A percentile compares a stretch with the other conserved stretches of the same genome.
Evolutionary conservation across 2,113 vertebrate genomes (phyloP).

Genomic region (Antigone vipio): DNA sequence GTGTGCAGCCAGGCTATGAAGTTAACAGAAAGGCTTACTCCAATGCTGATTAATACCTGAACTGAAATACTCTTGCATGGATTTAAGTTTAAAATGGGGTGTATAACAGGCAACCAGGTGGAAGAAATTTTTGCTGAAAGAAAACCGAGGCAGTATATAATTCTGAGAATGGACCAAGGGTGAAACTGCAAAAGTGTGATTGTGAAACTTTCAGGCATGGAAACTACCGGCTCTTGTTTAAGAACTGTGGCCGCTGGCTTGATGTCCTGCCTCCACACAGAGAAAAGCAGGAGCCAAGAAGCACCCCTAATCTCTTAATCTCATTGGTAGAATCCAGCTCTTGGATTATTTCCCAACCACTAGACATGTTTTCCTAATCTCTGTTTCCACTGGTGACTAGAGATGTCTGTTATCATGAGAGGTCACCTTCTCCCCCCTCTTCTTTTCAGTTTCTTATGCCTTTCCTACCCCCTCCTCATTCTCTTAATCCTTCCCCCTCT

Average conservation of each 20-base stretch:
- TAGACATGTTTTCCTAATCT: neutral
- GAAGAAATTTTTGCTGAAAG: neutral
- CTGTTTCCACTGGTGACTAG: neutral
- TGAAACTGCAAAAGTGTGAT: neutral
- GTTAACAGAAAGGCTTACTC: neutral
- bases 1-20: neutral
- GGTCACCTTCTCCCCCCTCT: neutral
- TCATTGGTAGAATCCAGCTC: neutral
- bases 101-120: neutral
- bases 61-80: neutral
- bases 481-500: neutral
- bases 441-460: neutral
- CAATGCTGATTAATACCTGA: neutral
- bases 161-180: neutral
- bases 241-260: neutral
- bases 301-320: neutral
- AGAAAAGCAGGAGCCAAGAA: neutral
- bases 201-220: neutral
- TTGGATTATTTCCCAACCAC: neutral
- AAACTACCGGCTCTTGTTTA: neutral
- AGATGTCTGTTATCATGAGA: neutral
- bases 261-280: neutral
- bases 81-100: neutral
- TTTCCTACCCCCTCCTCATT: neutral
- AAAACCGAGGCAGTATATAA: neutral